A percentile compares a stretch with the other conserved stretches of the same genome.
Conservation (phyloP, 92 coral and sea anemone genomes). For the Montipora capitata region DNA sequence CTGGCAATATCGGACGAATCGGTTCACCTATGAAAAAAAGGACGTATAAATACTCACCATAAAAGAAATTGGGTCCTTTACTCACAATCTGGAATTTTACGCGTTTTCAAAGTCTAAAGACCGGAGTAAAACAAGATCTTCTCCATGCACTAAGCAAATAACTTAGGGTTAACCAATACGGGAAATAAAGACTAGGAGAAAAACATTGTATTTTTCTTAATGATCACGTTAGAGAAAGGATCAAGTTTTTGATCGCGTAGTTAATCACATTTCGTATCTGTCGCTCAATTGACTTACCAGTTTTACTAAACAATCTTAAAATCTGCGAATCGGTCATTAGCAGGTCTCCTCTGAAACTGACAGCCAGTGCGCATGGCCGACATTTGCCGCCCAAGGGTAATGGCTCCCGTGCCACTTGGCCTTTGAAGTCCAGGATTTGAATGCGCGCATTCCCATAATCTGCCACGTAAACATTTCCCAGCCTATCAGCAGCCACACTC, state of each 20-base stretch:
- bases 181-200: no score
- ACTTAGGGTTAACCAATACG: no score
- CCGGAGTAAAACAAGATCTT: no score
- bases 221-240: no score
- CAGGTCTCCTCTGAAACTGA: slow-evolving; percentile 82
- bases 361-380: slow-evolving; percentile 91
- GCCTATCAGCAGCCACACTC: slow-evolving; percentile 80
- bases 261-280: no score
- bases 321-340: slow-evolving; percentile 93
- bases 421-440: slow-evolving; percentile 80
- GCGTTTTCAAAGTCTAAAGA: no score
- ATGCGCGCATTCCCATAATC: slow-evolving; percentile 93
- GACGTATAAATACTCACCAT: no score
- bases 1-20: slow-evolving; percentile 90
- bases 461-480: slow-evolving; percentile 84
- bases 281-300: slow-evolving; percentile 59
- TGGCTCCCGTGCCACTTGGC: slow-evolving; percentile 83
- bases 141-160: no score
- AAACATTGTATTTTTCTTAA: no score
- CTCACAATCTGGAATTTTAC: no score
- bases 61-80: not conserved
- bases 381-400: slow-evolving; percentile 94
- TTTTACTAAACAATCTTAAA: slow-evolving; percentile 83
- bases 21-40: slow-evolving; percentile 71
- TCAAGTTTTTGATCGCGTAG: no score